A percentile compares a stretch with the other conserved stretches of the same genome.
Conservation (phyloP, 2,888 invertebrate species). For the Macaria liturata region DNA sequence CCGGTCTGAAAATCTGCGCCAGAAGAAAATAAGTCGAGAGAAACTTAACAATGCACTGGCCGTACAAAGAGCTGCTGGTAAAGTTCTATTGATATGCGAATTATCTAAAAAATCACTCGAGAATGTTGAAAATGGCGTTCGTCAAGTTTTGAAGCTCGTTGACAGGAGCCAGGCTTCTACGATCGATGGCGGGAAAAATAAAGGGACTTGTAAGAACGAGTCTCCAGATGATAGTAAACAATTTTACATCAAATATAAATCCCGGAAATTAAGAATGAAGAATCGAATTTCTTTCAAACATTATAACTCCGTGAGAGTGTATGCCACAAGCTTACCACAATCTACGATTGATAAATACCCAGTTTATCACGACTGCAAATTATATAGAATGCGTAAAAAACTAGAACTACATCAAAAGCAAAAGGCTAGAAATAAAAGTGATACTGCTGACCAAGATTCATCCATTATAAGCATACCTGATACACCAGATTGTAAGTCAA, state of each 20-base stretch:
- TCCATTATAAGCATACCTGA: constrained; percentile 10
- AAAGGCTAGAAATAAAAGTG: constrained; percentile 9
- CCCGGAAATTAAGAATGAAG: constrained; percentile 56
- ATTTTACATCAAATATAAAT: constrained; percentile 55
- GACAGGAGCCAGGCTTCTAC: constrained; percentile 46
- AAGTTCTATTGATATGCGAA: constrained; percentile 72
- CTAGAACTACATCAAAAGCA: constrained; percentile 1
- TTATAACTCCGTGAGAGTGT: constrained; percentile 64
- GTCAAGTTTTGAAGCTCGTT: constrained; percentile 56
- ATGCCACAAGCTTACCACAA: constrained; percentile 50
- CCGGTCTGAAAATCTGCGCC: constrained; percentile 66
- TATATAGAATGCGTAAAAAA: constrained; percentile 50
- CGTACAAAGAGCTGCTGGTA: constrained; percentile 68
- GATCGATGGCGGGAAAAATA: constrained; percentile 45
- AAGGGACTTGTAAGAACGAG: constrained; percentile 14
- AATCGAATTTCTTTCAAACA: constrained; percentile 62
- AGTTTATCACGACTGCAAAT: constrained; percentile 64
- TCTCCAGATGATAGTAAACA: constrained; percentile 14
- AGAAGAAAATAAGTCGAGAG: constrained; percentile 62
- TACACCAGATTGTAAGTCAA: constrained; percentile 4
- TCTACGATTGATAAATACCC: constrained; percentile 63
- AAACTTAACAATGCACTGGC: constrained; percentile 68
- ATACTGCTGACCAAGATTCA: constrained; percentile 6
- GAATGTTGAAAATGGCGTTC: constrained; percentile 69
- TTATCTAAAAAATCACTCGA: constrained; percentile 74